Conservation (phyloP, 2,113 vertebrate genomes). For the Daphoenositta chrysoptera region DNA sequence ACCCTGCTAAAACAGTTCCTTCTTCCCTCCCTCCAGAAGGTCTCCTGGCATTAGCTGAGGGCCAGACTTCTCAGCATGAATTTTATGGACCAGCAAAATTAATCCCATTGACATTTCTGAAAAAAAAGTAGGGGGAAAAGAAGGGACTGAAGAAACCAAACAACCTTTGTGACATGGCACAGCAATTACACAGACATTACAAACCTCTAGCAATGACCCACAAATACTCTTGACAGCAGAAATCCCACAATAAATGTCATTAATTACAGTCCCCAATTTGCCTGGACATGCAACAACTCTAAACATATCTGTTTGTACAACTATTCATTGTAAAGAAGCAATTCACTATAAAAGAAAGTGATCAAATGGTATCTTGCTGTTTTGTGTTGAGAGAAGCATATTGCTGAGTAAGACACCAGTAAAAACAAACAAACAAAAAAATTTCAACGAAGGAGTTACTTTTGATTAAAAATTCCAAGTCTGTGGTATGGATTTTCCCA, state of each 20-base stretch:
- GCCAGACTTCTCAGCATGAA: neutral
- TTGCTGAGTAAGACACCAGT: neutral
- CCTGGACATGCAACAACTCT: neutral
- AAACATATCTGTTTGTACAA: neutral
- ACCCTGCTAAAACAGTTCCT: neutral
- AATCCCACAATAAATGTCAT: neutral
- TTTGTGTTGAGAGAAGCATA: neutral
- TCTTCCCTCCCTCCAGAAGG: neutral
- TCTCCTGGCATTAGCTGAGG: neutral
- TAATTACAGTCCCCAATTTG: neutral
- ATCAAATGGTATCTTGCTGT: neutral
- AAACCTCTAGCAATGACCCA: neutral
- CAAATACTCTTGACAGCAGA: neutral
- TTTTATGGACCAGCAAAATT: neutral
- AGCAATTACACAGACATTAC: neutral
- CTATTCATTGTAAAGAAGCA: neutral
- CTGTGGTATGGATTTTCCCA: neutral
- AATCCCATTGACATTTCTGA: neutral
- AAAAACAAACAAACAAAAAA: too few relatives aligned
- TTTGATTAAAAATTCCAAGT: neutral
- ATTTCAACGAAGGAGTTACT: neutral
- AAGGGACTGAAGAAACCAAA: neutral
- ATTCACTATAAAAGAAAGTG: neutral
- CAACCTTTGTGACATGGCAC: neutral
- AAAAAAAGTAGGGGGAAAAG: neutral